A percentile compares a stretch with the other conserved stretches of the same genome.
These are phyloP conservation scores for Cybosia mesomella DNA, from an alignment of 2,888 invertebrate species.

Conservation along the genomic window DNA sequence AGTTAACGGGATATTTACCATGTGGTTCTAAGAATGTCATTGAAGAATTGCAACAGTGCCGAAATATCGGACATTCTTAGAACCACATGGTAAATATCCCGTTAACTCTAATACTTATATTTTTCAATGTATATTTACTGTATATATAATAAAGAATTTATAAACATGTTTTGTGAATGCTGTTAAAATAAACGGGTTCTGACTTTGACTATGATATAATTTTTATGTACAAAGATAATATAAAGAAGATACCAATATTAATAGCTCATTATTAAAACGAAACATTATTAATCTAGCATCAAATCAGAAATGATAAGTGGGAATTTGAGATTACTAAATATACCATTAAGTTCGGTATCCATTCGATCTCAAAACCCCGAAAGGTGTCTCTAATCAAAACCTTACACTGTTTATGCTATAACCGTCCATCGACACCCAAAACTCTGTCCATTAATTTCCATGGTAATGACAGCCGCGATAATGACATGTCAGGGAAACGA, in stretches of 20 bases:
- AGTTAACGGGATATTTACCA: no score
- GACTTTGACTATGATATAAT: not conserved
- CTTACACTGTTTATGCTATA: constrained; percentile 20
- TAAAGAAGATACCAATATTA: not conserved
- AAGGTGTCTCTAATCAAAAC: constrained; percentile 11
- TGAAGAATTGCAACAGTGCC: no score
- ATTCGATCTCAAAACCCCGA: not conserved
- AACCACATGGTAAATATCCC: no score
- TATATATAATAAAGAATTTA: not conserved
- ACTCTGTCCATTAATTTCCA: constrained; percentile 24
- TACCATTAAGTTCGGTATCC: not conserved
- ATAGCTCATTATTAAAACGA: not conserved
- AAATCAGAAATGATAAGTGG: not conserved
- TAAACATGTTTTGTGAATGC: not conserved
- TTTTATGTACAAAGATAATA: not conserved
- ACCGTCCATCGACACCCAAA: constrained; percentile 21
- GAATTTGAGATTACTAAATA: constrained; percentile 3
- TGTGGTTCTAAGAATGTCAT: no score
- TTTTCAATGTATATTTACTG: no score
- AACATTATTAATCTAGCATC: constrained; percentile 3
- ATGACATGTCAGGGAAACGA: constrained; percentile 22
- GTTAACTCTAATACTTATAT: no score
- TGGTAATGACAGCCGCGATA: constrained; percentile 24
- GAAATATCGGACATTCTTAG: no score
- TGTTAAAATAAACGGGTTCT: not conserved